A percentile compares a stretch with the other conserved stretches of the same genome.
These are phyloP conservation scores for Phthorimaea operculella DNA, from an alignment of 1,140 invertebrate genomes.

Conservation along the genomic window DNA sequence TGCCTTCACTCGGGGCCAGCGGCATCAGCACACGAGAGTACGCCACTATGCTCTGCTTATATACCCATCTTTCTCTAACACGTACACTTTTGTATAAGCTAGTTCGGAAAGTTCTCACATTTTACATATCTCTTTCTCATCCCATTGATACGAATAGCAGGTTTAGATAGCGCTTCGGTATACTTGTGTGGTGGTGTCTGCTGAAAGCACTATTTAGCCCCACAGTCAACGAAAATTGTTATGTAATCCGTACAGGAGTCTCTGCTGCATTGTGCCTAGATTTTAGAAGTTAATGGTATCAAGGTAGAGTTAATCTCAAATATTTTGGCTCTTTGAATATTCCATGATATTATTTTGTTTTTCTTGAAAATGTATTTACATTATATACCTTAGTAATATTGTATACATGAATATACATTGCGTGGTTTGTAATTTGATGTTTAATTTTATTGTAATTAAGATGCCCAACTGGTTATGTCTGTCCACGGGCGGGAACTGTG, in stretches of 20 bases:
- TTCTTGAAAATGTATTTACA: slow-evolving; percentile 68
- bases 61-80: slow-evolving; percentile 6
- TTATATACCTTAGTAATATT: slow-evolving; percentile 67
- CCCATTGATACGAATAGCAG: slow-evolving; percentile 17
- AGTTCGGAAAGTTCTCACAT: slow-evolving; percentile 13
- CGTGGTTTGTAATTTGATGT: slow-evolving; percentile 64
- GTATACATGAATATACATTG: slow-evolving; percentile 68
- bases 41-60: slow-evolving; percentile 33
- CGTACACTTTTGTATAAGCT: slow-evolving; percentile 15
- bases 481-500: slow-evolving; percentile 32
- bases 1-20: slow-evolving; percentile 50
- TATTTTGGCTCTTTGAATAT: slow-evolving; percentile 69
- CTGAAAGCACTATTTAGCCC: slow-evolving; percentile 49
- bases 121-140: slow-evolving; percentile 24
- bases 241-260: slow-evolving; percentile 66
- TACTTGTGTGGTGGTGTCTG: slow-evolving; percentile 42
- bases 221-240: slow-evolving; percentile 68
- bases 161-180: slow-evolving; percentile 36
- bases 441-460: slow-evolving; percentile 59
- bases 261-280: slow-evolving; percentile 70
- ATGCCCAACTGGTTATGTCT: slow-evolving; percentile 58
- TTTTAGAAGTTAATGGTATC: slow-evolving; percentile 68
- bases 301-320: slow-evolving; percentile 68
- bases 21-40: slow-evolving; percentile 30
- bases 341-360: slow-evolving; percentile 68